A percentile compares a stretch with the other conserved stretches of the same genome.
Conservation (phyloP, 2,797 vertebrate genomes). For the Hippocampus kuda region DNA sequence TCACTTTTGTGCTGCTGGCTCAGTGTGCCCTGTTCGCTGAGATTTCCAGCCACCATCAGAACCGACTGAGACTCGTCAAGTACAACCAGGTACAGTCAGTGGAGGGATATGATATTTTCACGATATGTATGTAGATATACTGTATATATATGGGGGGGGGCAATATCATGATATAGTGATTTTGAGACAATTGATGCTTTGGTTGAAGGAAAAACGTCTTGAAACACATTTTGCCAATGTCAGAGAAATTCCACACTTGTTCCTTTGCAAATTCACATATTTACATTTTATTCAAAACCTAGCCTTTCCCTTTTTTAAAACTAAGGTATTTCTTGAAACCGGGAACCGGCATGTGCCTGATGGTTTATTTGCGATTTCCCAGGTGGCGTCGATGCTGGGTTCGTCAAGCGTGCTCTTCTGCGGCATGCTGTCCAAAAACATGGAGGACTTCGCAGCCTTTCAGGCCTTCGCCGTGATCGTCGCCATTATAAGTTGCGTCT, state of each 20-base stretch:
- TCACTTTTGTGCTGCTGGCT: slow-evolving; percentile 80
- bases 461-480: slow-evolving; percentile 65
- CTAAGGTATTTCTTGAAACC: too few species aligned
- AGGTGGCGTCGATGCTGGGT: slow-evolving; percentile 72
- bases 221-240: not conserved
- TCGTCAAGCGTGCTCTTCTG: slow-evolving; percentile 80
- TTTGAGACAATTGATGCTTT: too few species aligned
- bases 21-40: slow-evolving; percentile 80
- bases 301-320: not conserved
- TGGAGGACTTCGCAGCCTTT: slow-evolving; percentile 75
- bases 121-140: too few species aligned
- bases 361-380: slow-evolving; percentile 10
- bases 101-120: not conserved
- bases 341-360: too few species aligned
- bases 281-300: too few species aligned
- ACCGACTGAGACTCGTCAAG: slow-evolving; percentile 70
- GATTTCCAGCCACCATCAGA: slow-evolving; percentile 68
- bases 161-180: too few species aligned
- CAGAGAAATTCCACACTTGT: too few species aligned
- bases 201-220: not conserved
- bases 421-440: slow-evolving; percentile 76
- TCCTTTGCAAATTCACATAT: too few species aligned
- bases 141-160: too few species aligned
- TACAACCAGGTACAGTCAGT: slow-evolving; percentile 70
- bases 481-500: slow-evolving; percentile 65